Evolutionary conservation across 37 sponge, comb jelly and placozoan genomes (phyloP), one percentile per base, ranked within the genome.

Genomic region (Dysidea cf. avara): DNA sequence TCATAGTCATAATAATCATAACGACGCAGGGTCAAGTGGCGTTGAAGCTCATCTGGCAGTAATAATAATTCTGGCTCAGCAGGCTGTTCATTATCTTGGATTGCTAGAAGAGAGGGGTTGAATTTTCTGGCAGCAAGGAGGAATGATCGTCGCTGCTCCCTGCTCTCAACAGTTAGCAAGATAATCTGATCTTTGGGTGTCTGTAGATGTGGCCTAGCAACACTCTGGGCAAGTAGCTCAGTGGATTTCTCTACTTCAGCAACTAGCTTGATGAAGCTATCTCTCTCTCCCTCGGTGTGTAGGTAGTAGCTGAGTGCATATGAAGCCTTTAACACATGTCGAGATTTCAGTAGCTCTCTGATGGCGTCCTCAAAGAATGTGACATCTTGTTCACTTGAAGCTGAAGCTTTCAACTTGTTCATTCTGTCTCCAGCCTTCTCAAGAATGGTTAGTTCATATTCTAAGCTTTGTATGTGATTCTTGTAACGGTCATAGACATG

Each of bases 101-200:
- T n/a, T n/a, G n/a, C n/a, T n/a, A n/a, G n/a, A n/a, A n/a, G n/a
- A n/a, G 12, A 16, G 24, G 47, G 35, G 64, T 39, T 61, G 13
- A 61, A 48, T 49, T 39, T 34, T 30, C 75, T 61, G 0, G 62
- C 75, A 17, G 38, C 29, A 0, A 43, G 61, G 2, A 74, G 61
- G 21, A 63, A 74, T 26, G 37, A 39, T 17, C 75, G 9, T 17
- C 75, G 35, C 18, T 18, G 48, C 14, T 60, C 61, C 22, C 75
- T 26, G 35, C 75, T 74, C 7, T 74, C 43, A 2, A 74, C 38
- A 34, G 75, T 74, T 17, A 29, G 16, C 48, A 74, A 37, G 6
- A 74, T 32, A 35, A 74, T 62, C 51, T 31, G 22, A 61, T 74
- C 75, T 48, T 74, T 74, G 75, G 75, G n/a, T n/a, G n/a, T n/a